These are phyloP conservation scores for Chanos chanos DNA, from an alignment of 2,797 vertebrate species.

Conservation along the genomic window DNA sequence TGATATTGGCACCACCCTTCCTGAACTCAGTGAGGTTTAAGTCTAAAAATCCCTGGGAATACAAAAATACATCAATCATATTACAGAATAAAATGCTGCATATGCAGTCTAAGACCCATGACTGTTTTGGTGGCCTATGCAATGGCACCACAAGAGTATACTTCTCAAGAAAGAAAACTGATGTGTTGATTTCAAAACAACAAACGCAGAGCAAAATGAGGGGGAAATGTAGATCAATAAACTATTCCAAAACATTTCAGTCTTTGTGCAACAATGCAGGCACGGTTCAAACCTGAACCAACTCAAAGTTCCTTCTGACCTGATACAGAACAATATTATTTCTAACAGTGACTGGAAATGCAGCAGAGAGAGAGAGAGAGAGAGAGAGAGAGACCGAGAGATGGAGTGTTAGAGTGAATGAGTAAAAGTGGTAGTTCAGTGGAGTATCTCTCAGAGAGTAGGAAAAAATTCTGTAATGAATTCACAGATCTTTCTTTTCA, in stretches of 20 bases:
- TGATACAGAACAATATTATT: neutral
- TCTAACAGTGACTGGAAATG: neutral
- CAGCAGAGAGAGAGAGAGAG: conserved; percentile 8
- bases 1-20: conserved; percentile 88
- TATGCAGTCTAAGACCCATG: no score
- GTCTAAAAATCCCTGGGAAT: conserved; percentile 86
- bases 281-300: no score
- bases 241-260: neutral
- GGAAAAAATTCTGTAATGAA: neutral
- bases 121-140: no score
- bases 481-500: conserved; percentile 9
- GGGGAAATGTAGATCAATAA: neutral
- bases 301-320: no score
- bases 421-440: no score
- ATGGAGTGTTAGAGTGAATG: no score
- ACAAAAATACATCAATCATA: no score
- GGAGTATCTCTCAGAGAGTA: no score
- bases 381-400: no score
- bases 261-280: neutral
- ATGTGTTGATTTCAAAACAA: neutral
- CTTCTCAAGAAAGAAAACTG: neutral
- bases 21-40: conserved; percentile 89
- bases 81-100: no score
- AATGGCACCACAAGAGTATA: no score
- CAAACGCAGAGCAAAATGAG: neutral